phyloP scores from a whole-genome alignment of 2,888 invertebrate genomes.

The Dasysyrphus albostriatus region DNA sequence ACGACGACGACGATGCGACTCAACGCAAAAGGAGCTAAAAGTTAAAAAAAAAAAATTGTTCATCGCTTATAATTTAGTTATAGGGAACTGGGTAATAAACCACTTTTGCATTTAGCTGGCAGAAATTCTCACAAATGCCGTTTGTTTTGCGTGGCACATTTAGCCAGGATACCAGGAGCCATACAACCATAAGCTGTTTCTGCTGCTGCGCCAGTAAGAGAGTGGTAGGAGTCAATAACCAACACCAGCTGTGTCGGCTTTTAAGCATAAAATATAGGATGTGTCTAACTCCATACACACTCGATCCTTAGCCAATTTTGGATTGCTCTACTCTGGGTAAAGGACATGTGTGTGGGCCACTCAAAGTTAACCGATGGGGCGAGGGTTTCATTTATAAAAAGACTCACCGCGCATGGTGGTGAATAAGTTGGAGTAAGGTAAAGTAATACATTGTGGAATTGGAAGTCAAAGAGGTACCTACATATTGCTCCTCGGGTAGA shows the following conservation, averaged over 20 bases:
- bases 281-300: slow-evolving; percentile 4
- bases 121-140: slow-evolving; percentile 72
- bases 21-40: slow-evolving; percentile 10
- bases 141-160: slow-evolving; percentile 56
- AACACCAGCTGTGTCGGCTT: slow-evolving; percentile 55
- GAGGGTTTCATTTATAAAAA: slow-evolving; percentile 34
- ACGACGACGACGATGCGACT: background rate
- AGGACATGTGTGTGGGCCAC: slow-evolving; percentile 73
- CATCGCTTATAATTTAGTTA: slow-evolving; percentile 74
- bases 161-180: slow-evolving; percentile 43
- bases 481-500: slow-evolving; percentile 17
- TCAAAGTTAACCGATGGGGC: slow-evolving; percentile 67
- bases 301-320: slow-evolving; percentile 50
- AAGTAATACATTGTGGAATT: slow-evolving; percentile 38
- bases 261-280: slow-evolving; percentile 42
- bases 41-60: slow-evolving; percentile 7
- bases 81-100: slow-evolving; percentile 75
- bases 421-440: slow-evolving; percentile 36
- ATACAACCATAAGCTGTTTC: background rate
- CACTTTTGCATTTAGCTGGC: slow-evolving; percentile 69
- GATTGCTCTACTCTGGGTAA: slow-evolving; percentile 37
- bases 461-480: background rate
- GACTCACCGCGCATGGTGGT: slow-evolving; percentile 39
- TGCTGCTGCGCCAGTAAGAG: background rate
- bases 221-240: slow-evolving; percentile 32